A percentile compares a stretch with the other conserved stretches of the same genome.
Conservation (phyloP, 2,113 vertebrate genomes). For the Lanius collurio region DNA sequence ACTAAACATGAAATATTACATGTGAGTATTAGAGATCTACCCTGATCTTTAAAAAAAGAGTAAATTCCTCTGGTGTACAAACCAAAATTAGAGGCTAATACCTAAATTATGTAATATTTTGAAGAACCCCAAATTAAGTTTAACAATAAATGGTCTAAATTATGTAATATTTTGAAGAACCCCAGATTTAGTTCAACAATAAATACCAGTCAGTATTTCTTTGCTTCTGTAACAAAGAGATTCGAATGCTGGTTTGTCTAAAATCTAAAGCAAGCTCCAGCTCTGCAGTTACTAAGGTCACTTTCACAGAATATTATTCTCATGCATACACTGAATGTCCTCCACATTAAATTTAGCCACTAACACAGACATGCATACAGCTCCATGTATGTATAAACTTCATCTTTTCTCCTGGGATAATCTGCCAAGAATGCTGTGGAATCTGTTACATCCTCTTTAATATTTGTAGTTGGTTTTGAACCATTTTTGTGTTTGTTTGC, state of each 20-base stretch:
- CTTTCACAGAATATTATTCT: background rate
- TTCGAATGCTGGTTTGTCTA: background rate
- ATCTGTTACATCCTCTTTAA: constrained; percentile 39
- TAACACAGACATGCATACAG: background rate
- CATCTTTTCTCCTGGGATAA: constrained; percentile 5
- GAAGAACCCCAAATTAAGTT: background rate
- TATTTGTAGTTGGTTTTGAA: constrained; percentile 17
- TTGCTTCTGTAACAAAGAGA: background rate
- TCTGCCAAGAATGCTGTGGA: background rate
- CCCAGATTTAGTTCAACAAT: background rate
- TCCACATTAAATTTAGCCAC: background rate
- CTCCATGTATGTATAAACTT: background rate
- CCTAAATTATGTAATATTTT: background rate
- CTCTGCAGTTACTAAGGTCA: background rate
- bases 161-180: background rate
- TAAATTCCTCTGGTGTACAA: background rate
- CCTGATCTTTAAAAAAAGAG: background rate
- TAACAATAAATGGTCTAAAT: background rate
- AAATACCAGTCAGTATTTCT: background rate
- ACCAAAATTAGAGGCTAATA: background rate
- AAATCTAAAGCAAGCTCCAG: background rate
- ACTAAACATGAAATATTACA: background rate
- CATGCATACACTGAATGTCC: background rate
- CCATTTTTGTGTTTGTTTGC: constrained; percentile 47
- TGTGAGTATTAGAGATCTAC: background rate